Base-by-base conservation (phyloP, 2,888 invertebrate species). In the Steromphala cineraria region DNA sequence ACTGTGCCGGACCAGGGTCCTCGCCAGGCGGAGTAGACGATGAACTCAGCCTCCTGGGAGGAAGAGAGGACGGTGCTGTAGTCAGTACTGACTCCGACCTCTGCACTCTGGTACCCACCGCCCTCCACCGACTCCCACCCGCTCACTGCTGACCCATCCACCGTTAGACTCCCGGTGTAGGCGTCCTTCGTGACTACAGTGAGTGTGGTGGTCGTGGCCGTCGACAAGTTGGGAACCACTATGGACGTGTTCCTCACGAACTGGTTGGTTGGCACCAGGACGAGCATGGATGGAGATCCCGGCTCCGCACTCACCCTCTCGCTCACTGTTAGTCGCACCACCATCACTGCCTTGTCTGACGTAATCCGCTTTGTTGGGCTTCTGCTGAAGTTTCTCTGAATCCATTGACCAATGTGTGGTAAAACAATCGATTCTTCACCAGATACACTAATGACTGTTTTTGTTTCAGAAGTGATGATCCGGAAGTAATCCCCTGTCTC, bases 241-340 rank as follows among this genome's bases (percentile, higher is more conserved):
- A 55, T 5, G 13, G 15, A 24, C 13, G 21, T 31, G 8, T n/a
- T 24, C 10, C 21, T n/a, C 8, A 67, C 52, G 17, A 78, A 78
- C 52, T 78, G 78, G 31, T 52, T 52, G 0, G n/a, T 78, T 19
- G 78, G 78, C 8, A 78, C 67, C 24, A 78, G 10, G 15, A 78
- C 13, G 15, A 78, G 21, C 78, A 78, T 46, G 8, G 78, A 46
- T 5, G 78, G 67, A 46, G 40, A 8, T 46, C 67, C 78, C 13
- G 21, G 52, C 24, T 31, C 46, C 13, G 78, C 36, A 8, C 15
- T 40, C 8, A n/a, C 13, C 13, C 46, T 62, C 52, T 52, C 36
- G 5, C 62, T 67, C 3, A 36, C 19, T 5, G 78, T 67, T 15
- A 67, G 10, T 24, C 78, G 28, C 24, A 67, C 67, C 36, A 78